Percentiles rank a stretch among this genome's conserved stretches.
Evolutionary conservation across 2,113 vertebrate genomes (phyloP).

Genomic region (Hippocampus abdominalis): DNA sequence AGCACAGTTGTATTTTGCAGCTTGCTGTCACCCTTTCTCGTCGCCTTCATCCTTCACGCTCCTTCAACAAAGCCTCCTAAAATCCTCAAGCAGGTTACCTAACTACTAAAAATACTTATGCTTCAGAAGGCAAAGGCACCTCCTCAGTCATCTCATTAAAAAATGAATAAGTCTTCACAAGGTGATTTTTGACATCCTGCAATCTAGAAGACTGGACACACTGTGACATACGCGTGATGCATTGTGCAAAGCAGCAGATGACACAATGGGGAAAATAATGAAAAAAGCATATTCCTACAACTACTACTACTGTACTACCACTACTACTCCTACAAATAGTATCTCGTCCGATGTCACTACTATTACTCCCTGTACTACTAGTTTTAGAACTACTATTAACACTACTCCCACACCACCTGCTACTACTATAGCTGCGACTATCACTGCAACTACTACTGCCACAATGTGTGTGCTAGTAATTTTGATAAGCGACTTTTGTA

Average conservation of each 20-base stretch:
- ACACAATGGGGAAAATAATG: not conserved
- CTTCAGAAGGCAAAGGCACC: constrained; percentile 7
- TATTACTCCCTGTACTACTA: not conserved
- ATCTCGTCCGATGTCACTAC: not conserved
- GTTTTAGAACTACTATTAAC: not conserved
- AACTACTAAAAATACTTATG: constrained; percentile 23
- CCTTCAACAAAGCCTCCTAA: not conserved
- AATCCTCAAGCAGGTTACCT: constrained; percentile 4
- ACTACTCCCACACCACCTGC: not conserved
- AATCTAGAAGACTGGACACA: not conserved
- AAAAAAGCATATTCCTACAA: not conserved
- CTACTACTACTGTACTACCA: not conserved
- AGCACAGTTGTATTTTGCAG: not conserved
- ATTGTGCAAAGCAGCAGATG: not conserved
- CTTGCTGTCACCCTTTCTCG: not conserved
- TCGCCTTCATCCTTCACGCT: not conserved
- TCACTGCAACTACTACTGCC: not conserved
- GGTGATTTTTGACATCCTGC: not conserved
- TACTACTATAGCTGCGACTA: not conserved
- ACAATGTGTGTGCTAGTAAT: not conserved
- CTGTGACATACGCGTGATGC: not conserved
- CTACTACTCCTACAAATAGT: not conserved
- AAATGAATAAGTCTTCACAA: not conserved
- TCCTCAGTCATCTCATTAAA: constrained; percentile 22
- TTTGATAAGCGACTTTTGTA: too few species aligned